Evolutionary conservation across 92 coral and sea anemone genomes (phyloP), one percentile per base, ranked within the genome.

Genomic region (Phymanthus crucifer): DNA sequence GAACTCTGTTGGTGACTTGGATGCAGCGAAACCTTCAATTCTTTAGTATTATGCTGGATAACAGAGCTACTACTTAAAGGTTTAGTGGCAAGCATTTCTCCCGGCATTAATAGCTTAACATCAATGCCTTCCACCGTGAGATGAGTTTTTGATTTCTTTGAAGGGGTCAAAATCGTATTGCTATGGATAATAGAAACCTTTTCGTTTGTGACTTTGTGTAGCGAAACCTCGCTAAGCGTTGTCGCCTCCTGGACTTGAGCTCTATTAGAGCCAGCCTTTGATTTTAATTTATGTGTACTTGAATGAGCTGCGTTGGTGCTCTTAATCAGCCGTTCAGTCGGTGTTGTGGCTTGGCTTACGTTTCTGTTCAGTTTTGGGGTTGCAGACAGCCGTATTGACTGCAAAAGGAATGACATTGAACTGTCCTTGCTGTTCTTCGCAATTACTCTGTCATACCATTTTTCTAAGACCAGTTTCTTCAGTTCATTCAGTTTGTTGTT

Each of bases 401-500:
- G 32, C 12, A 29, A 18, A 2, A 21, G 64, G 35, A 61, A 27
- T 12, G 32, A 6, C 2, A 5, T 26, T 61, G 68, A 8, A 27
- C 18, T 61, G 27, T 27, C 32, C 13, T 29, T 18, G 1, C 32
- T 61, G 40, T 36, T 17, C 9, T 73, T 66, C 43, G 32, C 73
- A 23, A 75, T 82, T 67, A 70, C 27, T 19, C 74, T 75, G 36
- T 82, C 40, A 35, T 47, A 61, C 86, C 86, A 82, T 73, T 82
- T 82, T 47, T 36, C 66, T 23, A 82, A 27, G 24, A 82, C 86
- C 68, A 82, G 38, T 40, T 74, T 64, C 27, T 82, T 73, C 19
- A 82, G 67, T 68, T 82, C 79, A 66, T 82, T 73, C n/a, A 82
- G 68, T 74, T 82, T 82, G 14, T 64, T 19, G 48, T 82, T 82